These are phyloP conservation scores for Laspeyria flexula DNA, from an alignment of 2,888 invertebrate genomes.

Conservation along the genomic window DNA sequence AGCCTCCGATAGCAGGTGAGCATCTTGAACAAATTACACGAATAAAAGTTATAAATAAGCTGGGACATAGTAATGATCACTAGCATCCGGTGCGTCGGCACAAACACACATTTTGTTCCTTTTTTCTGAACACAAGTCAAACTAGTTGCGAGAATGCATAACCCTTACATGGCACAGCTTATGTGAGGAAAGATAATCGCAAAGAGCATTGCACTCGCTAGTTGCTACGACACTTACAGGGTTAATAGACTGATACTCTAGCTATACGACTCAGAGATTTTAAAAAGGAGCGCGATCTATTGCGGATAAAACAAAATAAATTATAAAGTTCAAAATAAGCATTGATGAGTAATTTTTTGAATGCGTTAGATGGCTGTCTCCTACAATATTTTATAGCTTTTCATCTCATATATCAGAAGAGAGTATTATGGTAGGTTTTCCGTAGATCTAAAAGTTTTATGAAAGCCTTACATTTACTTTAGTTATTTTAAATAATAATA, in stretches of 20 bases:
- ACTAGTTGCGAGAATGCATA: slow-evolving; percentile 42
- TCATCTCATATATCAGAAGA: too few relatives aligned
- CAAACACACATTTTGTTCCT: slow-evolving; percentile 19
- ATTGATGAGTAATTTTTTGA: too few relatives aligned
- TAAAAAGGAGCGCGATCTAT: background rate
- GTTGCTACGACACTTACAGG: slow-evolving; percentile 2
- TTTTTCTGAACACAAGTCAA: slow-evolving; percentile 43
- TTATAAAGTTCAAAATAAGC: too few relatives aligned
- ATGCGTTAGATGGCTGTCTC: too few relatives aligned
- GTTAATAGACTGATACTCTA: slow-evolving; percentile 3
- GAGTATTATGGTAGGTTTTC: too few relatives aligned
- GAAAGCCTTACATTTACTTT: too few relatives aligned
- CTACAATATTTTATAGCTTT: too few relatives aligned
- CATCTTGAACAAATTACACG: too few relatives aligned
- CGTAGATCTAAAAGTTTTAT: too few relatives aligned
- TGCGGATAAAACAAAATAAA: too few relatives aligned
- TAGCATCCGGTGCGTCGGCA: slow-evolving; percentile 17
- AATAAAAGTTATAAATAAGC: slow-evolving; percentile 20
- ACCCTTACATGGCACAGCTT: slow-evolving; percentile 42
- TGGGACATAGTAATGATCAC: slow-evolving; percentile 18
- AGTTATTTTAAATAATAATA: too few relatives aligned
- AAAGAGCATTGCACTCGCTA: slow-evolving; percentile 26
- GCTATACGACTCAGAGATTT: background rate
- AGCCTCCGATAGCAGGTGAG: too few relatives aligned
- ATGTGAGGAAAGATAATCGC: slow-evolving; percentile 32